Conservation (phyloP, 2,113 vertebrate genomes). For the Ciconia stormi region DNA sequence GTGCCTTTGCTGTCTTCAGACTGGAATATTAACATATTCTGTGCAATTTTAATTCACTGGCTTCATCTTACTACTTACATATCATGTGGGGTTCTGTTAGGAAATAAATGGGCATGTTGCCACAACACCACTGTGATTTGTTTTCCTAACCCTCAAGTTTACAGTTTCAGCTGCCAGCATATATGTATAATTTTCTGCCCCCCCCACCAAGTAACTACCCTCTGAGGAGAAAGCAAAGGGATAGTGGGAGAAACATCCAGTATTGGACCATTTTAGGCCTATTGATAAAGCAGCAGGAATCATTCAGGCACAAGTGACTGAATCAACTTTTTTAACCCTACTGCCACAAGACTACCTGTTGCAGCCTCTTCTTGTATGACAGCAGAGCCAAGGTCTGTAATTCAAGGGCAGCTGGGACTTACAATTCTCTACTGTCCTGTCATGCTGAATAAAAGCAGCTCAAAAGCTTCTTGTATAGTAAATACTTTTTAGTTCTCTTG, state of each 20-base stretch:
- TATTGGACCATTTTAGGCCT: neutral
- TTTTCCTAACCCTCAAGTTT: neutral
- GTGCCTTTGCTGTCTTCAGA: neutral
- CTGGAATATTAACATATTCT: neutral
- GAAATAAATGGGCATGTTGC: neutral
- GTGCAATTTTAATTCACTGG: neutral
- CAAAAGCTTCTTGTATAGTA: neutral
- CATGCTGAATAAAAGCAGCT: neutral
- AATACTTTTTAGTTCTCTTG: neutral
- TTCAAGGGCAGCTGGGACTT: neutral
- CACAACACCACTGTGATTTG: neutral
- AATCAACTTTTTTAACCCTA: neutral
- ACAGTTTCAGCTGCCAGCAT: neutral
- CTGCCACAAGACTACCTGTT: neutral
- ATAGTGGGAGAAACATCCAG: neutral
- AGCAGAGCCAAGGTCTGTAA: neutral
- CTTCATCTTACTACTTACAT: neutral
- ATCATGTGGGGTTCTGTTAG: neutral
- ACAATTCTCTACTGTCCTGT: neutral
- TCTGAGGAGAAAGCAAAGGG: neutral
- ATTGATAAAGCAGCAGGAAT: neutral
- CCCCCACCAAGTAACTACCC: rapidly evolving
- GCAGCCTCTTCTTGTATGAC: neutral
- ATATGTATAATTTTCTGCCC: no score
- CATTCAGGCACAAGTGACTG: neutral